Conservation (phyloP, 2,797 vertebrate genomes). For the Fundulus diaphanus region DNA sequence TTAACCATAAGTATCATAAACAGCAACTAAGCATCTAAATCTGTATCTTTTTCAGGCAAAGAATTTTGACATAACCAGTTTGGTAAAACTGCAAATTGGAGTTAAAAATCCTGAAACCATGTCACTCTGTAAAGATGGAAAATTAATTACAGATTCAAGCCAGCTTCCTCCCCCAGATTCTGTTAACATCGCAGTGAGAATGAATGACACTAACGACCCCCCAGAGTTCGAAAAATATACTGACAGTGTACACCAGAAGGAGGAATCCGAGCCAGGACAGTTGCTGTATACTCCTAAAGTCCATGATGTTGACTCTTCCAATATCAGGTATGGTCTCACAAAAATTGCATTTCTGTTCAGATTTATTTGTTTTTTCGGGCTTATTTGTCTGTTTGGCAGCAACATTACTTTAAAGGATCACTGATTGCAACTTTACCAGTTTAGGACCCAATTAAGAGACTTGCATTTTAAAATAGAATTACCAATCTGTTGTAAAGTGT, state of each 20-base stretch:
- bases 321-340: constrained; percentile 74
- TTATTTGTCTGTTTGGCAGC: neutral
- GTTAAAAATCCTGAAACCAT: constrained; percentile 80
- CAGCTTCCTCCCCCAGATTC: fast-evolving
- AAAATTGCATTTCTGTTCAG: neutral
- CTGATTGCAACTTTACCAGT: neutral
- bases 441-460: neutral
- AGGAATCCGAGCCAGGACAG: constrained; percentile 77
- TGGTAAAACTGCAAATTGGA: constrained; percentile 58
- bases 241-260: constrained; percentile 54
- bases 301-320: constrained; percentile 69
- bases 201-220: constrained; percentile 75
- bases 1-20: neutral
- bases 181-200: constrained; percentile 61
- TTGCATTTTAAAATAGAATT: too few relatives aligned
- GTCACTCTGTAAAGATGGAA: constrained; percentile 63
- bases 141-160: neutral
- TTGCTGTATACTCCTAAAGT: constrained; percentile 71
- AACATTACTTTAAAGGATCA: neutral
- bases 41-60: constrained; percentile 70
- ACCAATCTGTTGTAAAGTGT: neutral
- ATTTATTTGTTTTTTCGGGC: too few relatives aligned
- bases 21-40: neutral
- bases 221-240: constrained; percentile 70
- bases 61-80: constrained; percentile 61